A percentile compares a stretch with the other conserved stretches of the same genome.
Evolutionary conservation across 2,797 vertebrate genomes (phyloP).

Genomic region (Hippoglossus hippoglossus): DNA sequence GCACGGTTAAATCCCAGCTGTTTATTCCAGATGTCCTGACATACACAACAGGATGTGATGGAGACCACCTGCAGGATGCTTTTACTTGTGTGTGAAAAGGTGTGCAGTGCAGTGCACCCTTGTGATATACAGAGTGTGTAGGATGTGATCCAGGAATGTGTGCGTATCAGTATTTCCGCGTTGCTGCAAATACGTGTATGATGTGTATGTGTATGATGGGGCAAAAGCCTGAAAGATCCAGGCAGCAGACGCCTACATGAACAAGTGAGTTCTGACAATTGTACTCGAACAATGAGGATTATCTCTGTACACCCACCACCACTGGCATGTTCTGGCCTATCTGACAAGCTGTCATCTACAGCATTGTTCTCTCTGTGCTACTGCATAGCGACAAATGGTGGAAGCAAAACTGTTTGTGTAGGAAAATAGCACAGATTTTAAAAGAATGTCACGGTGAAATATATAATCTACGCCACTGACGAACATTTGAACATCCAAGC

Average conservation of each 20-base stretch:
- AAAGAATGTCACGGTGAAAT: slow-evolving; percentile 51
- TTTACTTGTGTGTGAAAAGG: slow-evolving; percentile 25
- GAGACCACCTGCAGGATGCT: slow-evolving; percentile 42
- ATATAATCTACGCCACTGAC: slow-evolving; percentile 58
- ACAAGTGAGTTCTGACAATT: slow-evolving; percentile 78
- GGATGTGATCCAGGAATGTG: not conserved
- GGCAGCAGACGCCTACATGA: slow-evolving; percentile 70
- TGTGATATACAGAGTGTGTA: not conserved
- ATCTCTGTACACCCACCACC: slow-evolving; percentile 75
- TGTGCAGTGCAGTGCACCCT: slow-evolving; percentile 1
- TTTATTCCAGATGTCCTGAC: slow-evolving; percentile 35
- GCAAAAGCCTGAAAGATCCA: slow-evolving; percentile 58
- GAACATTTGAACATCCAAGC: slow-evolving; percentile 42
- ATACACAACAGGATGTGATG: slow-evolving; percentile 26
- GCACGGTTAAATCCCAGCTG: slow-evolving; percentile 43
- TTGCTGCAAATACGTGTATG: not conserved
- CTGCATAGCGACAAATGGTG: slow-evolving; percentile 59
- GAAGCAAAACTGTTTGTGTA: slow-evolving; percentile 60
- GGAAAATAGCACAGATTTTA: slow-evolving; percentile 63
- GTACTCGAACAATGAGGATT: slow-evolving; percentile 79
- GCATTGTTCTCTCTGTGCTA: slow-evolving; percentile 68
- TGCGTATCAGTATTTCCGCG: slow-evolving; percentile 4
- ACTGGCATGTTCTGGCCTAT: slow-evolving; percentile 73
- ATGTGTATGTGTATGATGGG: slow-evolving; percentile 43
- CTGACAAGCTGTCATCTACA: slow-evolving; percentile 77